Percentiles rank a stretch among this genome's conserved stretches.
These are phyloP conservation scores for Atherinosoma microstoma DNA, from an alignment of 2,797 vertebrate genomes.

Conservation along the genomic window DNA sequence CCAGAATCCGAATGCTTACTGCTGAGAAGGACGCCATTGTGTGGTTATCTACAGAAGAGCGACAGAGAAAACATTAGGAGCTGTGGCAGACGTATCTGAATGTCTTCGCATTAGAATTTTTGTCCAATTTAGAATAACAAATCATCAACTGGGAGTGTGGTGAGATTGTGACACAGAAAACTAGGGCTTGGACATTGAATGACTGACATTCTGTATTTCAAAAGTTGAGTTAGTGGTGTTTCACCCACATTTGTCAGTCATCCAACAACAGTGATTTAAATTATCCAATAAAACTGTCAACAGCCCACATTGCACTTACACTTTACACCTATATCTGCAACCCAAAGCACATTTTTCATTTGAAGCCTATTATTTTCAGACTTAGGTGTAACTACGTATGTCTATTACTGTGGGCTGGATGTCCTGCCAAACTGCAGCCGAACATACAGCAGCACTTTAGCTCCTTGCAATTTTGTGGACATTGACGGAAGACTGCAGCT, in stretches of 20 bases:
- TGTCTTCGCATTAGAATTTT: not conserved
- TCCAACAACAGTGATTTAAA: not conserved
- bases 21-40: conserved; percentile 88
- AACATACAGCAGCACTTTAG: conserved; percentile 10
- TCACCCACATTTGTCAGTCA: conserved; percentile 6
- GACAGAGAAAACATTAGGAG: not conserved
- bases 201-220: not conserved
- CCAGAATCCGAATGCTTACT: conserved; percentile 95
- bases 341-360: conserved; percentile 3
- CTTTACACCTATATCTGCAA: conserved; percentile 11
- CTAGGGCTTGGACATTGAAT: not conserved
- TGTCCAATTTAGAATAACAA: not conserved
- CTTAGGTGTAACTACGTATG: not conserved
- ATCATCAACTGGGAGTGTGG: not conserved
- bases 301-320: not conserved
- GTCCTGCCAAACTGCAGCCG: conserved; percentile 16
- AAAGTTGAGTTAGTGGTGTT: not conserved
- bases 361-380: not conserved
- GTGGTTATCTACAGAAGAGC: conserved; percentile 87
- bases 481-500: conserved; percentile 14
- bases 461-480: not conserved
- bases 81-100: not conserved
- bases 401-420: not conserved
- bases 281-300: conserved; percentile 7
- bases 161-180: not conserved